Base-by-base conservation (phyloP, 1,140 invertebrate genomes). In the Ceratosolen fusciceps region DNA sequence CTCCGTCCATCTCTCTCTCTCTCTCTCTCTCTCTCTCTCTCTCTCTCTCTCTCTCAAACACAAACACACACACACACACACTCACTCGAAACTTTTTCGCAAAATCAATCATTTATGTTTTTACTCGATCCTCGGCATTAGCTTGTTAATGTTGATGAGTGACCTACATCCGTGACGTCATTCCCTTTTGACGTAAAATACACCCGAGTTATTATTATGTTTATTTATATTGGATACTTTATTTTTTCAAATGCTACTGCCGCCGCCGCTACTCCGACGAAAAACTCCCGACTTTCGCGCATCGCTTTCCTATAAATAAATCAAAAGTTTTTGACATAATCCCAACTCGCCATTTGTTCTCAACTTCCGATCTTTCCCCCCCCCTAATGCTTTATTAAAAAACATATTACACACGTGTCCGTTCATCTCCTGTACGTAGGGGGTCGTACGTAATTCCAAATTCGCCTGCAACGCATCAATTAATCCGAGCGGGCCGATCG, bases 21-120 rank as follows among this genome's bases (percentile, higher is more conserved):
- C n/a, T n/a, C n/a, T n/a, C n/a, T n/a, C n/a, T n/a, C n/a, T n/a
- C n/a, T n/a, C n/a, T n/a, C n/a, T n/a, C n/a, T n/a, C n/a, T n/a
- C n/a, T n/a, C n/a, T n/a, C n/a, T n/a, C n/a, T n/a, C n/a, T n/a
- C n/a, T n/a, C n/a, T n/a, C n/a, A n/a, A n/a, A n/a, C n/a, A n/a
- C n/a, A n/a, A n/a, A n/a, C n/a, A n/a, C n/a, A n/a, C n/a, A n/a
- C n/a, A n/a, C n/a, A n/a, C n/a, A n/a, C n/a, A n/a, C n/a, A 16
- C n/a, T 67, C 62, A 24, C 37, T 39, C 39, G 16, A 58, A 58
- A 73, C 71, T 58, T 73, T 73, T 39, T n/a, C n/a, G n/a, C 19
- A 54, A 58, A 56, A 39, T 56, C 54, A 58, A 39, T 58, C 71
- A 31, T 73, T 73, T 43, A 24, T 73, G 49, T 26, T 34, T 73